Base-by-base conservation (phyloP, 2,797 vertebrate genomes). In the Bradypodion ventrale region DNA sequence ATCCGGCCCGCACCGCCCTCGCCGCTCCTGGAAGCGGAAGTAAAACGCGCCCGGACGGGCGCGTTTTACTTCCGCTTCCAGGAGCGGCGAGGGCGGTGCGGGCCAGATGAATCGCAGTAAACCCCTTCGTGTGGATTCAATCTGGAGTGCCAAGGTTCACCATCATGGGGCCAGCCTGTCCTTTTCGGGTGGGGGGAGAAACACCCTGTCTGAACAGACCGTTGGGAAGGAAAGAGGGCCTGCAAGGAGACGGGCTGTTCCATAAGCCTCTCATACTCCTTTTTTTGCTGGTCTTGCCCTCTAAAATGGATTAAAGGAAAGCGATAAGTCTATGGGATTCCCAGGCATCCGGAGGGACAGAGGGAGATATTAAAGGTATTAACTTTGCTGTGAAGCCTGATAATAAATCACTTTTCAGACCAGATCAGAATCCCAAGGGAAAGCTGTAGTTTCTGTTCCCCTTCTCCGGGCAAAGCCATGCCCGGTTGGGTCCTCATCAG, bases 241-340 rank as follows among this genome's bases (percentile, higher is more conserved):
- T 0, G 29, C 0, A 0, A 83, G 29, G 86, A 70, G 2, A 5
- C 19, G 0, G 0, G n/a, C 29, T 3, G 2, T 42, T 78, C 0
- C 19, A 75, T 52, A 69, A 85, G 66, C 25, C 63, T 72, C 83
- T 6, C 0, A 0, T 0, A 21, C 0, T 70, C 84, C 42, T 75
- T 60, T 37, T 85, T 88, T 77, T 46, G 74, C 80, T 32, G 83
- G 0, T 49, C 3, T 84, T 85, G 81, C 85, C 84, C 2, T 81
- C 88, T 83, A 46, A 73, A 77, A 85, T 85, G 93, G 92, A 94
- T 92, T 92, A 92, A 82, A 87, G 85, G 87, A 16, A 83, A 88
- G 92, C 0, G 85, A 89, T 89, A 87, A 93, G 85, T 63, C 13
- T 59, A 44, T n/a, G 87, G 90, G 94, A 89, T 94, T 94, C 87